Percentiles rank a stretch among this genome's conserved stretches.
phyloP scores from a whole-genome alignment of 2,113 vertebrate genomes.

The Lepus americanus region DNA sequence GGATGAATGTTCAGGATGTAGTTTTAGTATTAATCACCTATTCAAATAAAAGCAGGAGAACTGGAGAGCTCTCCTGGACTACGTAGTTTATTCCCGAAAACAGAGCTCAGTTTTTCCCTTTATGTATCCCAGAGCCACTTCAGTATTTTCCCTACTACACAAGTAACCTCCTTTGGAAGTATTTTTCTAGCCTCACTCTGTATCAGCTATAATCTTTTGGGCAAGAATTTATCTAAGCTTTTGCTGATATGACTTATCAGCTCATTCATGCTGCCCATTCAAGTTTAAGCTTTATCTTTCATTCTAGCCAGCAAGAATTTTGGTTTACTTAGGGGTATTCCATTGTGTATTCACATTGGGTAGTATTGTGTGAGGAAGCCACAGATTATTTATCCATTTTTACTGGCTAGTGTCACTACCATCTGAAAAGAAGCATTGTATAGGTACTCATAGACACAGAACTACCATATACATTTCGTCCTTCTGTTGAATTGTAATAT shows the following conservation, averaged over 20 bases:
- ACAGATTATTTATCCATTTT: neutral
- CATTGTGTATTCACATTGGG: neutral
- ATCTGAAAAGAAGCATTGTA: neutral
- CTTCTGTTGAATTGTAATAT: neutral
- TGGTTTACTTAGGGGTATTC: neutral
- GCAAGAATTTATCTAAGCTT: slow-evolving; percentile 37
- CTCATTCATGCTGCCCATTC: slow-evolving; percentile 40
- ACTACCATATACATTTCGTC: neutral
- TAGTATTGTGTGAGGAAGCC: neutral
- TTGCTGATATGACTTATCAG: slow-evolving; percentile 42
- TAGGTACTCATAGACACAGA: neutral
- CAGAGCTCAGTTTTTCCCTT: slow-evolving; percentile 51
- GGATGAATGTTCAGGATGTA: slow-evolving; percentile 66
- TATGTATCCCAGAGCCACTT: slow-evolving; percentile 39
- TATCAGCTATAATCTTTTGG: slow-evolving; percentile 39
- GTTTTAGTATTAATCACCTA: slow-evolving; percentile 57
- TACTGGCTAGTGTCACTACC: neutral
- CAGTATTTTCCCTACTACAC: slow-evolving; percentile 16
- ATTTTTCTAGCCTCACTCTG: slow-evolving; percentile 52
- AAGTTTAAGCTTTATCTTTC: slow-evolving; percentile 54
- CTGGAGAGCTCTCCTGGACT: slow-evolving; percentile 35
- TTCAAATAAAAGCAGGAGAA: slow-evolving; percentile 55
- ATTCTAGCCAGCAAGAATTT: slow-evolving; percentile 28
- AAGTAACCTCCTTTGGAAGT: slow-evolving; percentile 41
- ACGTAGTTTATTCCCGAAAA: slow-evolving; percentile 57